Conservation (phyloP, 2,797 vertebrate genomes). For the Phrynocephalus guinanensis region DNA sequence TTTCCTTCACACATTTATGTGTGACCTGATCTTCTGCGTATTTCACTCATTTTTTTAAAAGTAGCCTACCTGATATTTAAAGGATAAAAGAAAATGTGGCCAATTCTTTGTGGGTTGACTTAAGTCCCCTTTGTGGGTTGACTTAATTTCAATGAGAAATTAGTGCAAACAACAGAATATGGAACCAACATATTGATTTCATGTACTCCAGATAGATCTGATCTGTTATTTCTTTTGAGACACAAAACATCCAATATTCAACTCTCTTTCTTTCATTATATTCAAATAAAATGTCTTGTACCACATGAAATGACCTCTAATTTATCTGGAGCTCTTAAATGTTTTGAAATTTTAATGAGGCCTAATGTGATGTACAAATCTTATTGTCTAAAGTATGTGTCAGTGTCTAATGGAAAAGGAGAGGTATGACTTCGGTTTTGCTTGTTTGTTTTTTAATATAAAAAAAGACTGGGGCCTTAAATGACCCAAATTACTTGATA, state of each 20-base stretch:
- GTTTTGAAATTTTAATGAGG: slow-evolving; percentile 24
- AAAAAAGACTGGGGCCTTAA: neutral
- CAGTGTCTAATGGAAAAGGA: slow-evolving; percentile 17
- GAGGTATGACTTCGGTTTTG: neutral
- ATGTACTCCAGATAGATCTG: neutral
- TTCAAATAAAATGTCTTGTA: neutral
- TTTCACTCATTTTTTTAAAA: too few species aligned
- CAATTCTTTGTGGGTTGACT: neutral
- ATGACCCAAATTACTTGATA: neutral
- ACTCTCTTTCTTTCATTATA: neutral
- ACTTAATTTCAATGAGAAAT: neutral
- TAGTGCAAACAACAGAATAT: neutral
- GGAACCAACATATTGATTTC: neutral
- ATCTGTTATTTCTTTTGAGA: neutral
- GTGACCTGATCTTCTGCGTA: too few species aligned
- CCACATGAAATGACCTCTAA: neutral
- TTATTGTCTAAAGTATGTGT: neutral
- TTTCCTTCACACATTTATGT: too few species aligned
- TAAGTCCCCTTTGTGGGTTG: neutral
- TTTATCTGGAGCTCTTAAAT: neutral
- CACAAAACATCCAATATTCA: neutral
- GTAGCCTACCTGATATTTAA: too few species aligned
- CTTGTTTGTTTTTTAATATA: neutral
- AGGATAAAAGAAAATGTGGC: neutral
- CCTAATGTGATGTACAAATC: slow-evolving; percentile 1